Evolutionary conservation across 2,888 invertebrate genomes (phyloP), one percentile per base, ranked within the genome.

Genomic region (Ectobius pallidus): DNA sequence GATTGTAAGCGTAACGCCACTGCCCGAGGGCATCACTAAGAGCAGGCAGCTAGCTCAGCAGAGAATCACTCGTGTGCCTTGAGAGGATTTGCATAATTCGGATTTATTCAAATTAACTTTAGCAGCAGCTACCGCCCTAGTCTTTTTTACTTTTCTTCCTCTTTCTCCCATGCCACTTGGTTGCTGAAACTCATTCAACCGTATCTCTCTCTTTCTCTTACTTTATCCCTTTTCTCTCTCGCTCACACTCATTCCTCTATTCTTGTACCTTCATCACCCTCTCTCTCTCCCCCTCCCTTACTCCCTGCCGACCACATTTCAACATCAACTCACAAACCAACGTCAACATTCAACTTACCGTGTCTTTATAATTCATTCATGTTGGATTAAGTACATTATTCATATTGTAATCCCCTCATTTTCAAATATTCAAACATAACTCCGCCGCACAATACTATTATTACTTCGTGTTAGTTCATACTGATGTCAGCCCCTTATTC

Each of bases 91-190:
- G 32, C 58, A 58, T 58, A 58, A 58, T 58, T 58, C 58, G 58
- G 58, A 58, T 58, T 58, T 58, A 58, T 58, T 58, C 58, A 58
- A 58, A 58, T 58, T 58, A 58, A 58, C 58, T 58, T 58, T 16
- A 30, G 58, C 20, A 3, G 49, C 49, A 18, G n/a, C 49, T 2
- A 14, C 25, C 14, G 25, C 55, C 2, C 6, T 3, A 4, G 16
- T 16, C 27, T 58, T 30, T 58, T 32, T 25, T n/a, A 3, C 14
- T 11, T 6, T 25, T 25, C 52, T 22, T 52, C 25, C 7, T 18
- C 16, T 25, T 14, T 2, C 52, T 27, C 25, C 58, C 58, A 7
- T 58, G 16, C 58, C 58, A 58, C 58, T 58, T 58, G 16, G 58
- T n/a, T 30, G 55, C n/a, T 58, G 58, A 16, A 58, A 14, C 4